Conservation (phyloP, 2,113 vertebrate species). For the Corythornis madagascariensis region DNA sequence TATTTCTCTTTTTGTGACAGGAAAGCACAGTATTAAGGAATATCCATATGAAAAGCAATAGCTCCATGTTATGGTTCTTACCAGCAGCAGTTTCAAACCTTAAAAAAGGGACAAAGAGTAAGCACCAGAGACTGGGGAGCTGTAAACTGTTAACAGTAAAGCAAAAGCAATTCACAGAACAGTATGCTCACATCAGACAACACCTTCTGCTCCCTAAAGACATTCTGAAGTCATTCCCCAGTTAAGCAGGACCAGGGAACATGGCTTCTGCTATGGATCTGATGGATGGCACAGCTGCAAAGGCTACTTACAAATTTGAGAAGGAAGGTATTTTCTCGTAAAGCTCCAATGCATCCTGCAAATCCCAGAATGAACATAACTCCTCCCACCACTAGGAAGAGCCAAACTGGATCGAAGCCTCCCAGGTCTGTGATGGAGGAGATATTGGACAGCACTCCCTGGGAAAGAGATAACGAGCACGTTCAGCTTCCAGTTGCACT, state of each 20-base stretch:
- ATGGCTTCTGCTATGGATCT: neutral
- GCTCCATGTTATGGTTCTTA: neutral
- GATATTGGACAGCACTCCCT: slow-evolving; percentile 98
- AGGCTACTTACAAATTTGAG: slow-evolving; percentile 93
- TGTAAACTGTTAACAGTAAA: neutral
- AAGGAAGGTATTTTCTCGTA: slow-evolving; percentile 95
- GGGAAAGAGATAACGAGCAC: neutral
- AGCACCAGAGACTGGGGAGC: neutral
- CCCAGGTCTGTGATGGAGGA: slow-evolving; percentile 97
- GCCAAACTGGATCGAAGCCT: slow-evolving; percentile 97
- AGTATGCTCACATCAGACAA: neutral
- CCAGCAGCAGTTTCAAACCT: neutral
- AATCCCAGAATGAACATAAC: slow-evolving; percentile 99
- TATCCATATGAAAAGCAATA: neutral
- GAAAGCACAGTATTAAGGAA: neutral
- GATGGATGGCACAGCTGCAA: neutral
- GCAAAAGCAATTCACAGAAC: neutral
- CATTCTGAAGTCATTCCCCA: neutral
- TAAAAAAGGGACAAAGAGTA: neutral
- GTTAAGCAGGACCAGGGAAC: neutral
- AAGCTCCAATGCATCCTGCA: slow-evolving; percentile 95
- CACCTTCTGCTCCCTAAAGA: neutral
- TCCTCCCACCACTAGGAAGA: slow-evolving; percentile 95
- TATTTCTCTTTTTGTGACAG: neutral
- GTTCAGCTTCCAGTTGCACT: neutral